These are phyloP conservation scores for Leptinotarsa peninsularis DNA, from an alignment of 2,888 invertebrate genomes.

Conservation along the genomic window DNA sequence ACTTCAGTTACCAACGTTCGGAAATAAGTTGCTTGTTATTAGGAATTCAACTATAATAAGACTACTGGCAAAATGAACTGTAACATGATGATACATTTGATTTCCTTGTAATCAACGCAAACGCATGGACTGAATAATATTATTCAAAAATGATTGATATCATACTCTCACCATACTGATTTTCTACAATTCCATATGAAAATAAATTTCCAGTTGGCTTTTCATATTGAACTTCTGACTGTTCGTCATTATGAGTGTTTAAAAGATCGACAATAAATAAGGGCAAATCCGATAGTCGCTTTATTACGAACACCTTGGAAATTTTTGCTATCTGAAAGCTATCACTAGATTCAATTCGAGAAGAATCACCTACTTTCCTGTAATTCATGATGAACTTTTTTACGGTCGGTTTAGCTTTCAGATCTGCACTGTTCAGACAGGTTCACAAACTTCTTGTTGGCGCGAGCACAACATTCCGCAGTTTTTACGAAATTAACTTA, in stretches of 20 bases:
- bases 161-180: too few relatives aligned
- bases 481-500: conserved; percentile 13
- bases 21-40: too few relatives aligned
- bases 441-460: neutral
- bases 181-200: neutral
- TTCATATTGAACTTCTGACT: neutral
- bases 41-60: too few relatives aligned
- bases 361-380: neutral
- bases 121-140: too few relatives aligned
- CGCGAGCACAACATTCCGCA: neutral
- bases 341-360: neutral
- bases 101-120: too few relatives aligned
- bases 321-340: neutral
- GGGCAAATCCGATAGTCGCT: neutral
- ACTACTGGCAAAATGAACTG: too few relatives aligned
- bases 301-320: neutral
- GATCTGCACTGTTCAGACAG: neutral
- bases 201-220: neutral
- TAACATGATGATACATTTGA: too few relatives aligned
- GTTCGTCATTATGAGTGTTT: neutral
- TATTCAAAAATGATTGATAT: too few relatives aligned
- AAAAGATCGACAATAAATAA: neutral
- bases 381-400: neutral
- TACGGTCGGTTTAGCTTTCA: neutral
- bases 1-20: too few relatives aligned